A percentile compares a stretch with the other conserved stretches of the same genome.
Conservation (phyloP, 35 echinoderm and acorn worm genomes). For the Patiria miniata region DNA sequence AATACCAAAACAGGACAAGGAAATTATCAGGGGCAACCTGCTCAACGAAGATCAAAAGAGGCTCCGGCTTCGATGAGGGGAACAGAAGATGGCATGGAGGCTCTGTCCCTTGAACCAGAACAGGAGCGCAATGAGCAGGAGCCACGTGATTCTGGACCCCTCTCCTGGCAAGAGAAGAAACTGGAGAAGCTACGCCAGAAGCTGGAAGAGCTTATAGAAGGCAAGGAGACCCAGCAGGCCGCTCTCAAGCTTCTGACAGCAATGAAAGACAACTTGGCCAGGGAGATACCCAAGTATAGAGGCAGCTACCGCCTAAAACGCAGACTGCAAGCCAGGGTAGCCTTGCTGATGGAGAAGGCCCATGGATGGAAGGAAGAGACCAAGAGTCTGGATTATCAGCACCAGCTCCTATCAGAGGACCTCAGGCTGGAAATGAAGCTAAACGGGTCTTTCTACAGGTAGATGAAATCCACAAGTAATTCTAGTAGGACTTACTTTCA, state of each 20-base stretch:
- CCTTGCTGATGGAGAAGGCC: not conserved
- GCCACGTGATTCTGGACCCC: not conserved
- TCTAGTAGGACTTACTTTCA: too few species aligned
- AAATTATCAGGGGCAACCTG: not conserved
- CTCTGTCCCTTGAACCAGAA: not conserved
- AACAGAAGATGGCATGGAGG: not conserved
- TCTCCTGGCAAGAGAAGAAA: constrained; percentile 17
- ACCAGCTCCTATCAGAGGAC: constrained; percentile 30
- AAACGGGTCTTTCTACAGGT: constrained; percentile 42
- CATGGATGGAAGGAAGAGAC: constrained; percentile 19
- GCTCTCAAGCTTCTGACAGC: not conserved
- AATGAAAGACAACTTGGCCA: not conserved
- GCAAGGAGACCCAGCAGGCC: not conserved
- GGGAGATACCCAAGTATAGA: not conserved
- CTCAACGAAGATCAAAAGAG: not conserved
- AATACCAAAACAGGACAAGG: not conserved
- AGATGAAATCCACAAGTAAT: not conserved
- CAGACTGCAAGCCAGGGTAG: not conserved
- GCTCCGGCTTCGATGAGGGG: not conserved
- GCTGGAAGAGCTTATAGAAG: not conserved
- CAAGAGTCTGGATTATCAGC: constrained; percentile 32
- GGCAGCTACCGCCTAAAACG: not conserved
- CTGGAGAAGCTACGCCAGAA: constrained; percentile 13
- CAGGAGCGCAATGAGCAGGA: not conserved
- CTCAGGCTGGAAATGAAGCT: constrained; percentile 39